Evolutionary conservation across 1,140 invertebrate genomes (phyloP), one percentile per base, ranked within the genome.

Genomic region (Leptoteleia sp.): DNA sequence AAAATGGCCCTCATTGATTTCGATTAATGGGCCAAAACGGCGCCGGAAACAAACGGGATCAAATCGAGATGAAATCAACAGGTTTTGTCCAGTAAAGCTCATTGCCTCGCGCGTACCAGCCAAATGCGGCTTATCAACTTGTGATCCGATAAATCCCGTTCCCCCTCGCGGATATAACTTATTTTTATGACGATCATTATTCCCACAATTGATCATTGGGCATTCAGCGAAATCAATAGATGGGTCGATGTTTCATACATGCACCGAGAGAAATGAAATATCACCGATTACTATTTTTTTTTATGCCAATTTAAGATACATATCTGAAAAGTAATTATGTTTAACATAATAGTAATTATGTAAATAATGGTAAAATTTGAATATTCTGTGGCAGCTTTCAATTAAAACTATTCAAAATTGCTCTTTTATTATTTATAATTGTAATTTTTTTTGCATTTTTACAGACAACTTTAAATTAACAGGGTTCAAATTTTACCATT

Each of bases 61-160:
- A 65, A 65, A 59, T 76, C 57, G 42, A 55, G 48, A 64, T 64
- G 61, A 73, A 73, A 73, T 79, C 76, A 79, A 79, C 76, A 79
- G 76, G 76, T 79, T 79, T 73, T 73, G 62, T 79, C 52, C 55
- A 43, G 65, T 61, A 55, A 64, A 73, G 35, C 50, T 50, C 50
- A 62, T 55, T 55, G 45, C 48, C 17, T 61, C 43, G 17, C 31
- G 15, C 38, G 47, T 54, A 55, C 17, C 54, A 55, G 27, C 37
- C 48, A 55, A 68, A 79, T 52, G 27, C 70, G 38, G 68, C 70
- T 79, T 79, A 79, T 73, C 55, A 79, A 79, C 31, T 67, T 79
- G 70, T 79, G 73, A 73, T 68, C 73, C 43, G 48, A 76, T 76
- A 76, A 76, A 70, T 76, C 22, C 50, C 40, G 15, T 65, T 77